Evolutionary conservation across 2,797 vertebrate genomes (phyloP), one percentile per base, ranked within the genome.

Genomic region (Mareca penelope): DNA sequence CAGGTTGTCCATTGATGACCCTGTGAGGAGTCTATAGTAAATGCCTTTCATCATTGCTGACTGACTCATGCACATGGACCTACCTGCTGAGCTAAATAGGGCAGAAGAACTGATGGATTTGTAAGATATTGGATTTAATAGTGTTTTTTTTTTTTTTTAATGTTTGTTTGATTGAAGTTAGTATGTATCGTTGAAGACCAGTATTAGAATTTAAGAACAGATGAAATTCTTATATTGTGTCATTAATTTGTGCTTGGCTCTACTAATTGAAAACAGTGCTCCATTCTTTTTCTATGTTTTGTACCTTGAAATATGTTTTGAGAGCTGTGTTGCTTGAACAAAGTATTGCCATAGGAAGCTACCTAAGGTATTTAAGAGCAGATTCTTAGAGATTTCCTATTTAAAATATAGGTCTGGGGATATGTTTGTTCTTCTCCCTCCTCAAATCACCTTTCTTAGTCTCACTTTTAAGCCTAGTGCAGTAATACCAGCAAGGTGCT

Each of bases 1-100:
- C 98, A 98, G 98, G 98, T 98, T 98, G 98, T 98, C 98, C 96
- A 97, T 82, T 96, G 97, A 97, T 22, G 97, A 98, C 98, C 98
- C 97, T 97, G 96, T 84, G 93, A 98, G 97, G 95, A 97, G 97
- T 97, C 96, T 96, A 90, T 95, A 97, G 97, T 97, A 97, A 97
- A 96, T 95, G 95, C 96, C 97, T 98, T 98, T 99, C 98, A 98
- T 99, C 98, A 97, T 75, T 96, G 92, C 65, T 94, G 96, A 91
- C 97, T 96, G 95, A 87, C 93, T 97, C 86, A 69, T 95, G 96
- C 93, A 94, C 88, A 94, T 4, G 4, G 86, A 93, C 95, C 83
- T 96, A 88, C 97, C 97, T 96, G 97, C 97, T 98, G 98, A 97
- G 97, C 82, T 77, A 87, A 92, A 96, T 19, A 95, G 90, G 70